Evolutionary conservation across 2,888 invertebrate species (phyloP).

Genomic region (Leucophora obtusa): DNA sequence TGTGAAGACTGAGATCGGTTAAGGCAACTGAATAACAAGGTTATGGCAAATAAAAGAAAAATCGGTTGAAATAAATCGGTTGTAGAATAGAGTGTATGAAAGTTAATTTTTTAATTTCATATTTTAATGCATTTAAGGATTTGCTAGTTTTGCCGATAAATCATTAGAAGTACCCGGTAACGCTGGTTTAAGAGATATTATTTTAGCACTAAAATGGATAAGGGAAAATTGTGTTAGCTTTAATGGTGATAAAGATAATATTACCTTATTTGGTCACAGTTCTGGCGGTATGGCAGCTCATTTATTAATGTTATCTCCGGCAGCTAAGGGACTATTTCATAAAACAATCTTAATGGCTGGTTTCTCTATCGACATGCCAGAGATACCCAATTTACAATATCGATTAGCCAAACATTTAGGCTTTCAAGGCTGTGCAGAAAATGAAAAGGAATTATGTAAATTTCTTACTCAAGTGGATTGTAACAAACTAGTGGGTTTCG

Average conservation of each 20-base stretch:
- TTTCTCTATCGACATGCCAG: slow-evolving; percentile 50
- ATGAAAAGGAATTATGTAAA: slow-evolving; percentile 65
- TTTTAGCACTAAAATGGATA: slow-evolving; percentile 80
- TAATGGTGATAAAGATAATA: slow-evolving; percentile 79
- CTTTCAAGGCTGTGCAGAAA: slow-evolving; percentile 72
- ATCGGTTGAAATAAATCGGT: no score
- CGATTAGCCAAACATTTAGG: slow-evolving; percentile 72
- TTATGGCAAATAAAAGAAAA: no score
- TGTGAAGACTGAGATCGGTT: no score
- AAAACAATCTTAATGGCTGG: slow-evolving; percentile 74
- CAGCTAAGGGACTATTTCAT: slow-evolving; percentile 76
- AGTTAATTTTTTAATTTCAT: neutral
- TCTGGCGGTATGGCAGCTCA: slow-evolving; percentile 78
- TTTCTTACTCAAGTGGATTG: slow-evolving; percentile 67
- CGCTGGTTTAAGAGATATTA: slow-evolving; percentile 80
- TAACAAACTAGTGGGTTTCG: slow-evolving; percentile 56
- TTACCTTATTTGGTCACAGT: slow-evolving; percentile 80
- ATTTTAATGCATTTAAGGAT: slow-evolving; percentile 74
- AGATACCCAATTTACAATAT: slow-evolving; percentile 64
- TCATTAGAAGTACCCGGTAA: slow-evolving; percentile 80
- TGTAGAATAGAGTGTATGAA: no score
- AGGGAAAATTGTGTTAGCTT: slow-evolving; percentile 78
- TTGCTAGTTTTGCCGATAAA: slow-evolving; percentile 78
- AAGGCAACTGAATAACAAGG: no score
- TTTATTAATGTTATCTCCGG: slow-evolving; percentile 77